Base-by-base conservation (phyloP, 2,113 vertebrate species). In the Callorhinus ursinus region DNA sequence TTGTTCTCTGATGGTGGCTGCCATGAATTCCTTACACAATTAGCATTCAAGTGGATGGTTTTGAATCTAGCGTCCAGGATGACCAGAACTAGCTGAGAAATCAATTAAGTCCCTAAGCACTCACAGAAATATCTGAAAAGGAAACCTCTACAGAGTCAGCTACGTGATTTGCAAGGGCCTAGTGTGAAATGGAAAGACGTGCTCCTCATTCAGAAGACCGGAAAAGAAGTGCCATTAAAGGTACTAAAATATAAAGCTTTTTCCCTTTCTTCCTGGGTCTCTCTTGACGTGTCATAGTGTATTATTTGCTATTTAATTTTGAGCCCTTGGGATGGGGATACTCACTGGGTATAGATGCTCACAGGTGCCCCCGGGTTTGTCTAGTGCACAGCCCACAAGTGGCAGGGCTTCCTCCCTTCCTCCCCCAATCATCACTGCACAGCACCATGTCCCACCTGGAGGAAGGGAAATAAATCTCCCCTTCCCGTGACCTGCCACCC, bases 361-460 rank as follows among this genome's bases (percentile, higher is more conserved):
- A 24, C 7, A 67, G 59, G 10, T 16, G 4, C 59, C 42, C 28
- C 1, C 0, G 28, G 12, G 46, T n/a, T 80, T 86, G 16, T 26
- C 1, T 0, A 14, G 19, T 9, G 5, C 3, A 6, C 6, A 13
- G 36, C 7, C 55, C 33, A 7, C 1, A 26, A 61, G 18, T 11
- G 3, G 5, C 57, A 7, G 2, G 7, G 26, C 22, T 88, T 42
- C 18, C 12, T 7, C 24, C 4, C 24, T 88, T n/a, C 24, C 9
- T 10, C 19, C 4, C 0, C 0, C 15, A 67, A 33, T 4, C 36
- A 69, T 33, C 65, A 22, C 24, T n/a, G 10, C 19, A 11, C 4
- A 82, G 33, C 31, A 74, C 33, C 33, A 76, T 2, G 5, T 83
- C 31, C 5, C 49, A 51, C 0, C 5, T 39, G 36, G 24, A 74